Conservation (phyloP, 2,888 invertebrate genomes). For the Strigamia transsilvanica region DNA sequence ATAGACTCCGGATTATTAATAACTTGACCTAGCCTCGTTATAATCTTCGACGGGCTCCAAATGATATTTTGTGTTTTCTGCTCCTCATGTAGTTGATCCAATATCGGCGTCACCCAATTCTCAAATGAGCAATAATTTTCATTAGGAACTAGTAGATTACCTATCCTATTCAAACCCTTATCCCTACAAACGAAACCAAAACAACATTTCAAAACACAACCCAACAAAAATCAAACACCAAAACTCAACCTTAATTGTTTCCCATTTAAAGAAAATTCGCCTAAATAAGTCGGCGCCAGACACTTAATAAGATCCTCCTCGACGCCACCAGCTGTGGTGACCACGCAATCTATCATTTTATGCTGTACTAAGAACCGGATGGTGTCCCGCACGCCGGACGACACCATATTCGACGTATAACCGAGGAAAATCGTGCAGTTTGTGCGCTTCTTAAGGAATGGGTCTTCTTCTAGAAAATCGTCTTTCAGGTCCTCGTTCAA, state of each 20-base stretch:
- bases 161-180: slow-evolving; percentile 87
- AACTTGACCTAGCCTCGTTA: slow-evolving; percentile 83
- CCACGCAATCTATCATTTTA: slow-evolving; percentile 90
- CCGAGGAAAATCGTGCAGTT: slow-evolving; percentile 96
- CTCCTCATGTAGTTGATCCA: slow-evolving; percentile 89
- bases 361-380: slow-evolving; percentile 86
- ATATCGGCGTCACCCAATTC: slow-evolving; percentile 93
- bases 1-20: slow-evolving; percentile 92
- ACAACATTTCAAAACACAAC: too few species aligned
- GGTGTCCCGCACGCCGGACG: slow-evolving; percentile 91
- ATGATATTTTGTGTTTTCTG: slow-evolving; percentile 73
- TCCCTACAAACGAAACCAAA: too few species aligned
- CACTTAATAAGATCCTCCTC: slow-evolving; percentile 99
- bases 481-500: slow-evolving; percentile 71
- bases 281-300: slow-evolving; percentile 90
- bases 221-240: too few species aligned
- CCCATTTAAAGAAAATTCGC: slow-evolving; percentile 87
- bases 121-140: slow-evolving; percentile 98
- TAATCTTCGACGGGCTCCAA: slow-evolving; percentile 94
- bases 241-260: slow-evolving; percentile 67
- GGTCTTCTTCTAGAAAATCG: slow-evolving; percentile 78
- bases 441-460: slow-evolving; percentile 77
- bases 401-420: slow-evolving; percentile 96
- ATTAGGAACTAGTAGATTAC: slow-evolving; percentile 96
- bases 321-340: slow-evolving; percentile 96